Base-by-base conservation (phyloP, 1,140 invertebrate genomes). In the Pseudomyrmex pallidus region DNA sequence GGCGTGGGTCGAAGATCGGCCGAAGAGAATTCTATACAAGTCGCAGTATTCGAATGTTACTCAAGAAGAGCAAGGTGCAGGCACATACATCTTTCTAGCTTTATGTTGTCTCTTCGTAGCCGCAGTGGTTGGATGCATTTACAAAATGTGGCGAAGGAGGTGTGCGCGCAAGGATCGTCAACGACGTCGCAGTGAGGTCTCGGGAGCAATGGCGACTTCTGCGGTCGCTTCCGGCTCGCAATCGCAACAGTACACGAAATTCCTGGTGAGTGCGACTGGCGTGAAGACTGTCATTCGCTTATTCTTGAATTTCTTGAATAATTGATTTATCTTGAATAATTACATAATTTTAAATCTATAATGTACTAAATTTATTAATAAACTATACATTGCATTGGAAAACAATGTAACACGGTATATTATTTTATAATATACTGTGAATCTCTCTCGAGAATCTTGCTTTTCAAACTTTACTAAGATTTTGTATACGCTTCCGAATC, bases 1-100 rank as follows among this genome's bases (percentile, higher is more conserved):
- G 89, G 96, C 96, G 0, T 98, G 97, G 97, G 96, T 96, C 1
- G 96, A 97, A 92, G 97, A 98, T 91, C 96, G 97, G 15, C 97
- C 97, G 1, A 96, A 96, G 48, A 95, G 96, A 25, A 95, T 96
- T 17, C 95, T 96, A 0, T 98, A 97, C 91, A 96, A 96, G 89
- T 96, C 96, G 5, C 94, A 96, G 22, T 96, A 97, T 91, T 95
- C 96, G 4, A 95, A 96, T 84, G 95, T 96, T 7, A 96, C 96
- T 9, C 95, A 96, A 57, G 96, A 97, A 91, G 97, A 97, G 92
- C 97, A 97, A 87, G 96, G 96, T 62, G 96, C 96, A 0, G 95
- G 94, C 56, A 96, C 97, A 91, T 96, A 97, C 85, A 95, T 97
- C 63, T 97, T 97, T 87, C 96, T 97, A 85, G 95, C 95, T 1